phyloP scores from a whole-genome alignment of 2,888 invertebrate genomes.

The Silvanus unidentatus region DNA sequence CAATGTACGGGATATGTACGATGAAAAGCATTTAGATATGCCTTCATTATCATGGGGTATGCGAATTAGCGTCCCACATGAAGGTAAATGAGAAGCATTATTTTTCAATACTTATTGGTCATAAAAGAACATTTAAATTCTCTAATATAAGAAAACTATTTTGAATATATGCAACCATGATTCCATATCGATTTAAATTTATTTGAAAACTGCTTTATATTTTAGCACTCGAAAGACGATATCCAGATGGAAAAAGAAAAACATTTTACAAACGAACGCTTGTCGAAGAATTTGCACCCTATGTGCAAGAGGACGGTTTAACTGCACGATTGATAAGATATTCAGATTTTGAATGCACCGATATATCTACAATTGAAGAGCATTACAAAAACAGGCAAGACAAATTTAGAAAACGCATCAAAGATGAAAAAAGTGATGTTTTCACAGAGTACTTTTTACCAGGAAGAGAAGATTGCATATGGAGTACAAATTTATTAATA shows the following conservation, averaged over 20 bases:
- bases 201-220: constrained; percentile 5
- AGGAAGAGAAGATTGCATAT: constrained; percentile 64
- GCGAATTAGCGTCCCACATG: constrained; percentile 56
- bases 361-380: constrained; percentile 50
- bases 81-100: constrained; percentile 42
- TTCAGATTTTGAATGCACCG: constrained; percentile 54
- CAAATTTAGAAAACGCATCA: constrained; percentile 51
- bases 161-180: neutral
- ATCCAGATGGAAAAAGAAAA: constrained; percentile 64
- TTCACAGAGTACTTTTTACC: constrained; percentile 57
- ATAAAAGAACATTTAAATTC: too few species aligned
- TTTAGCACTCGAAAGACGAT: constrained; percentile 50
- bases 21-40: constrained; percentile 71
- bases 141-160: too few species aligned
- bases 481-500: constrained; percentile 52
- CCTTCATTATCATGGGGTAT: constrained; percentile 66
- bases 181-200: neutral
- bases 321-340: constrained; percentile 57
- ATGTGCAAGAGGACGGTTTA: constrained; percentile 67
- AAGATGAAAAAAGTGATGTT: constrained; percentile 50
- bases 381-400: constrained; percentile 63
- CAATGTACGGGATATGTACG: constrained; percentile 43
- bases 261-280: constrained; percentile 67
- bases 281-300: constrained; percentile 73
- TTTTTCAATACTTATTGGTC: neutral